These are phyloP conservation scores for Metacarcinus magister DNA, from an alignment of 2,888 invertebrate genomes.

Conservation along the genomic window DNA sequence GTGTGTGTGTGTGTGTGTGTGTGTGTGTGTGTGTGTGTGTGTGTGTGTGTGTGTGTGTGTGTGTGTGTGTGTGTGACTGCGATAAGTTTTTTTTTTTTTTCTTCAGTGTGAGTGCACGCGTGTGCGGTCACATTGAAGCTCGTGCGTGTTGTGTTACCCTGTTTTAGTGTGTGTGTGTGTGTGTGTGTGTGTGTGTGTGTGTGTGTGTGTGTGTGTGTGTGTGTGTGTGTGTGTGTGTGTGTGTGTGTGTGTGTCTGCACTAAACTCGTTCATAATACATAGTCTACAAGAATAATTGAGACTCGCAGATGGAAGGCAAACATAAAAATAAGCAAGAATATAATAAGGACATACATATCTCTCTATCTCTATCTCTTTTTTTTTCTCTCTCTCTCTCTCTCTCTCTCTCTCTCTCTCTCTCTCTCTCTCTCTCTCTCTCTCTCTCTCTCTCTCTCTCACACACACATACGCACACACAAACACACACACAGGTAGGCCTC, in stretches of 20 bases:
- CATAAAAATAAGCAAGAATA: not conserved
- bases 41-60: conserved; percentile 52
- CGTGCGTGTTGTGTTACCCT: conserved; percentile 63
- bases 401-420: not conserved
- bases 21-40: not conserved
- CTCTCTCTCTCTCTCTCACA: not conserved
- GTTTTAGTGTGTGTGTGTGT: conserved; percentile 51
- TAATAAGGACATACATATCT: not conserved
- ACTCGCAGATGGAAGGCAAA: not conserved
- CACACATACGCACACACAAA: conserved; percentile 32
- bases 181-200: conserved; percentile 60
- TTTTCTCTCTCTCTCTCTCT: not conserved
- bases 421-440: conserved; percentile 31
- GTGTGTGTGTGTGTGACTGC: conserved; percentile 51
- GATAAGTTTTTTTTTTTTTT: not conserved
- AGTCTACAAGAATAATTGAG: conserved; percentile 8
- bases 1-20: conserved; percentile 51
- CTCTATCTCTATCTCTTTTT: conserved; percentile 12
- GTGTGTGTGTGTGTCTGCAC: not conserved
- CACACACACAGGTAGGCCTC: conserved; percentile 28
- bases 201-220: conserved; percentile 65
- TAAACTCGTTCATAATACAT: not conserved
- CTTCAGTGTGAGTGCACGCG: conserved; percentile 4
- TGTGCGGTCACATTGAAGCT: conserved; percentile 11
- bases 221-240: conserved; percentile 47